A percentile compares a stretch with the other conserved stretches of the same genome.
phyloP scores from a whole-genome alignment of 2,888 invertebrate genomes.

The Drosophila emarginata region DNA sequence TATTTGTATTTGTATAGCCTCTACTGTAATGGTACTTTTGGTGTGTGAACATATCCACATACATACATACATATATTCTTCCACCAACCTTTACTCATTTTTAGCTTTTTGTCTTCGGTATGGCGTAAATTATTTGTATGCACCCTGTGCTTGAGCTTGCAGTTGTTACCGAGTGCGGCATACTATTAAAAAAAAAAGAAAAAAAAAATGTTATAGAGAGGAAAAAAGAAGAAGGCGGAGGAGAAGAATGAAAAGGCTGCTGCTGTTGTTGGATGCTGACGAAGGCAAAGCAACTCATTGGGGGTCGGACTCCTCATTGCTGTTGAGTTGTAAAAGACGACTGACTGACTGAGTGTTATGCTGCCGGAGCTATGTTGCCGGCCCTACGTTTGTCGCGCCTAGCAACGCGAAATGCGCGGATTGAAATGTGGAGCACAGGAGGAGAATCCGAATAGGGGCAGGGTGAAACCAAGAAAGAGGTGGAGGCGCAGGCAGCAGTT shows the following conservation, averaged over 20 bases:
- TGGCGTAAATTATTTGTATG: slow-evolving; percentile 76
- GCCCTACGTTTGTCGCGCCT: slow-evolving; percentile 39
- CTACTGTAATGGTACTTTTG: slow-evolving; percentile 43
- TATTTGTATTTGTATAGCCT: slow-evolving; percentile 16
- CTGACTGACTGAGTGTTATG: slow-evolving; percentile 42
- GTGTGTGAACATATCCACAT: slow-evolving; percentile 36
- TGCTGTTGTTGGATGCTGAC: slow-evolving; percentile 22
- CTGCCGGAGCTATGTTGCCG: slow-evolving; percentile 14
- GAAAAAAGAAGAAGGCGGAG: slow-evolving; percentile 38
- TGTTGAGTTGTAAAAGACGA: slow-evolving; percentile 67
- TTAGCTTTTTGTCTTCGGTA: slow-evolving; percentile 69
- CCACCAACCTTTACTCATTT: slow-evolving; percentile 65
- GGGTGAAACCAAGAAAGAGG: not conserved
- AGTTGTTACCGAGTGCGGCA: slow-evolving; percentile 41
- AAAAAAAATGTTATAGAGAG: slow-evolving; percentile 33
- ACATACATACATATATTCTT: not conserved
- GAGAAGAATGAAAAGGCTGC: slow-evolving; percentile 67
- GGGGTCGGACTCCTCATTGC: slow-evolving; percentile 55
- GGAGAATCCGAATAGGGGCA: slow-evolving; percentile 13
- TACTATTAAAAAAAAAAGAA: slow-evolving; percentile 34
- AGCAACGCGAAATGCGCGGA: slow-evolving; percentile 55
- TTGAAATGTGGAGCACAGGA: slow-evolving; percentile 16
- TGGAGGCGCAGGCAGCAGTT: slow-evolving; percentile 22
- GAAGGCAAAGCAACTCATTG: slow-evolving; percentile 44
- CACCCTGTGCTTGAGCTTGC: slow-evolving; percentile 52